phyloP scores from a whole-genome alignment of 2,888 invertebrate genomes.

The Sipha maydis region DNA sequence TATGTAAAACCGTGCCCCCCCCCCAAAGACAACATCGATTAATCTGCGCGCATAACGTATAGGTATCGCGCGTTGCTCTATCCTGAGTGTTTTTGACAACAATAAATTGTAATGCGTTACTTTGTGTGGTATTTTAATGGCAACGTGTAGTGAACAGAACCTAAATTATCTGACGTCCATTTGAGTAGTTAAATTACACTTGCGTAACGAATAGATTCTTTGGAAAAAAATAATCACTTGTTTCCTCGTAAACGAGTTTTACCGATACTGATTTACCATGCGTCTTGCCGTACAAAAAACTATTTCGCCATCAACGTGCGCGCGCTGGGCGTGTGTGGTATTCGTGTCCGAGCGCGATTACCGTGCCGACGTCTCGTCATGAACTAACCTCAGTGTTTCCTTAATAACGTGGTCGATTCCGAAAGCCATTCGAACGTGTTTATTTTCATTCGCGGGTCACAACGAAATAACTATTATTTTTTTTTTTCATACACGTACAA shows the following conservation, averaged over 20 bases:
- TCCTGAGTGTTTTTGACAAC: no score
- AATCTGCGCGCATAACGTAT: no score
- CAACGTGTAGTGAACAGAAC: not conserved
- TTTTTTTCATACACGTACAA: not conserved
- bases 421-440: not conserved
- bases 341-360: constrained; percentile 12
- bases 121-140: not conserved
- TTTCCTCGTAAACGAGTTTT: not conserved
- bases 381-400: not conserved
- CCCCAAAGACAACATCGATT: no score
- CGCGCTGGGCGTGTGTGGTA: not conserved
- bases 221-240: not conserved
- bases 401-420: not conserved
- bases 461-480: not conserved
- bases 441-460: not conserved
- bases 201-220: not conserved
- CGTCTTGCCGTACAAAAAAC: not conserved
- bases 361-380: not conserved
- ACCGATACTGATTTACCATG: not conserved
- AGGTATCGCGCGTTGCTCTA: no score
- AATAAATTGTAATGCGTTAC: not conserved
- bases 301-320: not conserved
- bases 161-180: not conserved
- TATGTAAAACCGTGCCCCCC: no score
- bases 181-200: not conserved